A percentile compares a stretch with the other conserved stretches of the same genome.
These are phyloP conservation scores for Odontocolon sp. DNA, from an alignment of 2,888 invertebrate species.

Conservation along the genomic window DNA sequence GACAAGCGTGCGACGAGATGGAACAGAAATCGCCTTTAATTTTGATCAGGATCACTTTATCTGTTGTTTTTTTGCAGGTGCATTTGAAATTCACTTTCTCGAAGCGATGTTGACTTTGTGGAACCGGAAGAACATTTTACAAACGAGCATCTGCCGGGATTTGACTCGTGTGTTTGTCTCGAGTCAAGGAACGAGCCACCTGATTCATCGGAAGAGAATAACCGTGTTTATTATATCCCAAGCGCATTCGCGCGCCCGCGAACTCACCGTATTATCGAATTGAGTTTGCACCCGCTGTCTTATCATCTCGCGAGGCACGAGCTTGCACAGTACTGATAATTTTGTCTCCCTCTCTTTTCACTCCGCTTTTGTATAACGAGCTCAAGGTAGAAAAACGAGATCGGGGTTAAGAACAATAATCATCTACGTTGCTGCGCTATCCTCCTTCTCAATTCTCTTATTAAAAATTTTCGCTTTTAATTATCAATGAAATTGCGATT, in stretches of 20 bases:
- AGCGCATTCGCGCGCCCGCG: constrained; percentile 27
- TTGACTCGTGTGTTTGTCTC: constrained; percentile 30
- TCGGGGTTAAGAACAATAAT: constrained; percentile 61
- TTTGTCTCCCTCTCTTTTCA: constrained; percentile 20
- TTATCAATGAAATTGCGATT: no score
- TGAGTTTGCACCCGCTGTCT: constrained; percentile 35
- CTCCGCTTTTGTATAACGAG: constrained; percentile 55
- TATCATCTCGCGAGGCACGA: constrained; percentile 47
- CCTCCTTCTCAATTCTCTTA: no score
- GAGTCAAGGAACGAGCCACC: constrained; percentile 49
- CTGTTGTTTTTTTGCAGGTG: background rate
- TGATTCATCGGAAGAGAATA: constrained; percentile 47
- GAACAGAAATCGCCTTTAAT: no score
- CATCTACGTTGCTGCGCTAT: background rate
- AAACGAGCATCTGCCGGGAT: background rate
- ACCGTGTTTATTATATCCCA: constrained; percentile 31
- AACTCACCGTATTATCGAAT: constrained; percentile 32
- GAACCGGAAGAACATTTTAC: background rate
- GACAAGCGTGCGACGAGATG: no score
- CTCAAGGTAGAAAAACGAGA: constrained; percentile 66
- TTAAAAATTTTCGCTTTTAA: no score
- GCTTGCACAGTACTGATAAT: constrained; percentile 45
- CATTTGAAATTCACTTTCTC: background rate
- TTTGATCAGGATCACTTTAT: no score
- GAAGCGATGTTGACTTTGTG: background rate